A percentile compares a stretch with the other conserved stretches of the same genome.
These are phyloP conservation scores for Sinodicranocentrus sp. DNA, from an alignment of 2,888 invertebrate genomes.

Conservation along the genomic window DNA sequence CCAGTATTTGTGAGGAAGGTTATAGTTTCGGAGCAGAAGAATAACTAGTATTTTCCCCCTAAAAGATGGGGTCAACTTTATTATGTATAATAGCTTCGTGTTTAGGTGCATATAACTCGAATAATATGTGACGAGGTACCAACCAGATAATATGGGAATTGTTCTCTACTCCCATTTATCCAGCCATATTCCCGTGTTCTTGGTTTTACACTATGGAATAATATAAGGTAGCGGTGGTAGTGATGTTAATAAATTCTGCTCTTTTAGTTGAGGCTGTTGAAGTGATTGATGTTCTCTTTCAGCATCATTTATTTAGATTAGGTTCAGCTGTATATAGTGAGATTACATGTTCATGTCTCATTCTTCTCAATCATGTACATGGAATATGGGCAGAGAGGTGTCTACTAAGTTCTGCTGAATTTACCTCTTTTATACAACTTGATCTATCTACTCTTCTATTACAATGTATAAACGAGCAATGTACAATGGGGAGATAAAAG, in stretches of 20 bases:
- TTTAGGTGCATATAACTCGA: too few relatives aligned
- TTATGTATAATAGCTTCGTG: too few relatives aligned
- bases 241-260: conserved; percentile 60
- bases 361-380: conserved; percentile 58
- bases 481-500: too few relatives aligned
- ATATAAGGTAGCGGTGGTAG: conserved; percentile 14
- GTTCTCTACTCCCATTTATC: not conserved
- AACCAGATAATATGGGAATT: not conserved
- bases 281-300: conserved; percentile 75
- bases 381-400: conserved; percentile 12
- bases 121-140: too few relatives aligned
- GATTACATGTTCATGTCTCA: conserved; percentile 65
- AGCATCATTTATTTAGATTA: conserved; percentile 76
- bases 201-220: conserved; percentile 15
- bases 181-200: not conserved
- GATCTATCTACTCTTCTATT: too few relatives aligned
- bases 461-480: too few relatives aligned
- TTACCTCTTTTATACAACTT: not conserved
- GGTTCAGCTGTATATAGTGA: conserved; percentile 54
- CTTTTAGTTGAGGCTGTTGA: conserved; percentile 64
- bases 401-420: not conserved
- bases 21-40: not conserved
- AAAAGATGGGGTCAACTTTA: conserved; percentile 45
- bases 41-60: conserved; percentile 13
- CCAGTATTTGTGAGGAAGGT: not conserved